Base-by-base conservation (phyloP, 2,888 invertebrate species). In the Platycnemis pennipes region DNA sequence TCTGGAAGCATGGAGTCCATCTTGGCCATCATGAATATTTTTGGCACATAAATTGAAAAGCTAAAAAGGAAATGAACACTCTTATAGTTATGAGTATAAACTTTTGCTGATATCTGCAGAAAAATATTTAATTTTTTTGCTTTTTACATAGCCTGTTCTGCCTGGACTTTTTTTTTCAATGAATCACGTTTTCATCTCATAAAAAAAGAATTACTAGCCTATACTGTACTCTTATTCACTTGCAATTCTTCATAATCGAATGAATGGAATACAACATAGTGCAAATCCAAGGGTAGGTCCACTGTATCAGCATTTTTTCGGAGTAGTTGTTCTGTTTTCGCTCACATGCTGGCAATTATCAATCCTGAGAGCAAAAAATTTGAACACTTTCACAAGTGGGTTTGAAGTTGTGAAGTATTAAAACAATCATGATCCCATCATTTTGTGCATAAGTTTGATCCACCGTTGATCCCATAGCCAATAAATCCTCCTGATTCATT, bases 401-500 rank as follows among this genome's bases (percentile, higher is more conserved):
- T 37, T 77, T 77, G 31, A 77, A 77, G 77, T 2, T 31, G 37
- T 77, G 77, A 77, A 77, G 37, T 63, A 63, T 63, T 63, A 2
- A 77, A 77, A 77, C 77, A 77, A 77, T 37, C 37, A 26, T 77
- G 77, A 37, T 77, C 77, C 77, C 77, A 77, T 77, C 77, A 37
- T 77, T 77, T 77, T 77, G 77, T 77, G 77, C 77, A 37, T 77
- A 77, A 77, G 77, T 77, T 77, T 13, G 13, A 77, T 37, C 37
- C 77, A 77, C 37, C 37, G 37, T 77, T 77, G 77, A 77, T 77
- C 77, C 77, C 77, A 77, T 77, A 77, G 31, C 37, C 77, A 77
- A 77, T 77, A 37, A 77, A 77, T 77, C 26, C 77, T 77, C 37
- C 77, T 77, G 8, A 13, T 77, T 77, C 31, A 77, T 77, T 77